Percentiles rank a stretch among this genome's conserved stretches.
Conservation (phyloP, 2,888 invertebrate species). For the Caenorhabditis sinica region DNA sequence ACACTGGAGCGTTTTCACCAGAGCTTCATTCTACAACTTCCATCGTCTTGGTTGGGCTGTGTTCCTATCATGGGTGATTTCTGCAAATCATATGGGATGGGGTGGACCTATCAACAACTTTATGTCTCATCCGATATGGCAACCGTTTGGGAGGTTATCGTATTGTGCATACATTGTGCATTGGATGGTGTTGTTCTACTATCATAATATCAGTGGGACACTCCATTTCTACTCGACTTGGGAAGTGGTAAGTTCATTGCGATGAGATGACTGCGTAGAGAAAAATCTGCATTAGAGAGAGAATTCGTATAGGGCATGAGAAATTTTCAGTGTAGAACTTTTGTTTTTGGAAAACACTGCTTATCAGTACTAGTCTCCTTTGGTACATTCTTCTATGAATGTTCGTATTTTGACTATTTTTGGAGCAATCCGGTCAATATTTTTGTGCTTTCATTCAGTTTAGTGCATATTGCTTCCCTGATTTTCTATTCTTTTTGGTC, state of each 20-base stretch:
- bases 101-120: conserved; percentile 87
- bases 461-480: no score
- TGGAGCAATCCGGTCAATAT: no score
- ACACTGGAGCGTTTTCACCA: conserved; percentile 53
- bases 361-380: no score
- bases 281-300: neutral
- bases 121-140: conserved; percentile 90
- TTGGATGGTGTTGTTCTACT: conserved; percentile 62
- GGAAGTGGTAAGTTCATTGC: conserved; percentile 49
- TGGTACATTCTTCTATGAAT: no score
- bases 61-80: conserved; percentile 84
- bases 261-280: neutral
- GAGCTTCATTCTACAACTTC: conserved; percentile 65
- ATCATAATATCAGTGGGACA: conserved; percentile 48
- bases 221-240: conserved; percentile 57
- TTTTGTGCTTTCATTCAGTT: no score
- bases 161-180: conserved; percentile 91
- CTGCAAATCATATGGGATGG: conserved; percentile 84
- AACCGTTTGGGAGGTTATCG: conserved; percentile 93
- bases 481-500: no score
- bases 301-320: no score
- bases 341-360: no score
- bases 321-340: no score
- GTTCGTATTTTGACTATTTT: no score
- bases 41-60: conserved; percentile 84